Conservation (phyloP, 1,140 invertebrate genomes). For the Drosophila repleta region DNA sequence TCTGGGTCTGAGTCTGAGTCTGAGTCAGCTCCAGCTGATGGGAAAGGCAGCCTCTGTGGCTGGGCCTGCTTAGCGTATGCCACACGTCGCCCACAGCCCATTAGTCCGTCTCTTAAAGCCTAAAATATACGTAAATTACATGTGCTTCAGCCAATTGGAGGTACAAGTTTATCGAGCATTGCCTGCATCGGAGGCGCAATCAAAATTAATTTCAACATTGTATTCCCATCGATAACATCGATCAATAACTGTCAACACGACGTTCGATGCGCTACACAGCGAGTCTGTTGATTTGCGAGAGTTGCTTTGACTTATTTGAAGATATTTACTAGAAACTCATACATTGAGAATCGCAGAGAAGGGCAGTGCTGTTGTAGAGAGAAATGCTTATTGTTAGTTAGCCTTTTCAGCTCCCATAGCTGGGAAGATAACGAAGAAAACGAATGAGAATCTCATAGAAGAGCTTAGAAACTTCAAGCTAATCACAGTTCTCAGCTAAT, state of each 20-base stretch:
- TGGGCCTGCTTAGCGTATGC: background rate
- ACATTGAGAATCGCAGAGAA: constrained; percentile 8
- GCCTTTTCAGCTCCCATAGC: too few species aligned
- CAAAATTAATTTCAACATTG: constrained; percentile 79
- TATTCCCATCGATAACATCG: constrained; percentile 67
- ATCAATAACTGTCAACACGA: constrained; percentile 81
- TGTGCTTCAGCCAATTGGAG: constrained; percentile 56
- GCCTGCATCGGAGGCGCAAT: constrained; percentile 32
- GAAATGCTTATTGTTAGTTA: too few species aligned
- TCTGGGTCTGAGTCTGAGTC: too few species aligned
- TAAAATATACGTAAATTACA: constrained; percentile 71
- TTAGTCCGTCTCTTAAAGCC: constrained; percentile 38
- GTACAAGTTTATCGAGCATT: constrained; percentile 49
- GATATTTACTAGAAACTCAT: background rate
- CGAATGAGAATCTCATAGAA: constrained; percentile 4
- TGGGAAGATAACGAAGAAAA: too few species aligned
- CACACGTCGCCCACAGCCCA: constrained; percentile 11
- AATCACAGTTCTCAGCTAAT: background rate
- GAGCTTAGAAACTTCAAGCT: background rate
- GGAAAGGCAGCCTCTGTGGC: background rate
- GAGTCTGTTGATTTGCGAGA: constrained; percentile 1
- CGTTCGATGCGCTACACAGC: constrained; percentile 7
- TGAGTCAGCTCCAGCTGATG: background rate
- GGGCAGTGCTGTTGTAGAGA: background rate
- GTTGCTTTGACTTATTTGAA: background rate